phyloP scores from a whole-genome alignment of 2,888 invertebrate species.

The Nymphalis c-album region DNA sequence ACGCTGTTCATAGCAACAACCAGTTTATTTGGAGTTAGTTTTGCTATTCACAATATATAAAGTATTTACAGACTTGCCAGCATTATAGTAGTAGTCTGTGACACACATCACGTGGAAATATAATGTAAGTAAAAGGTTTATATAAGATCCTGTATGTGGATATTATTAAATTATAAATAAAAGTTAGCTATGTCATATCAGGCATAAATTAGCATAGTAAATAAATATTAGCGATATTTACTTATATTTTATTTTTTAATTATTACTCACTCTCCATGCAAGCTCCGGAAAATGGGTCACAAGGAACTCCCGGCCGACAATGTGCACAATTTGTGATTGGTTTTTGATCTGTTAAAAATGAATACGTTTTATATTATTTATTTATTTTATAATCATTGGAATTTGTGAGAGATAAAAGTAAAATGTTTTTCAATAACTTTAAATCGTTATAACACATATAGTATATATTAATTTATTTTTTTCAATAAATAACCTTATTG shows the following conservation, averaged over 20 bases:
- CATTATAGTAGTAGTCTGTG: slow-evolving; percentile 57
- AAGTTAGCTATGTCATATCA: slow-evolving; percentile 32
- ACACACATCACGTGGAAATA: slow-evolving; percentile 35
- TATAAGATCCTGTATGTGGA: slow-evolving; percentile 28
- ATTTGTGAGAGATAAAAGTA: too few species aligned
- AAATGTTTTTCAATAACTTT: too few species aligned
- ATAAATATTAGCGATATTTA: slow-evolving; percentile 17
- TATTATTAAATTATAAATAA: slow-evolving; percentile 28
- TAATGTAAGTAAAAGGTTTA: slow-evolving; percentile 36
- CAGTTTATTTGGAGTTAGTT: slow-evolving; percentile 81
- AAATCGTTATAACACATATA: too few species aligned
- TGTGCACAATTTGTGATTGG: slow-evolving; percentile 84
- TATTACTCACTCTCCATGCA: slow-evolving; percentile 89
- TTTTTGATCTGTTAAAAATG: slow-evolving; percentile 44
- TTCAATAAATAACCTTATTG: too few species aligned
- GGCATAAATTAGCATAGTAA: slow-evolving; percentile 26
- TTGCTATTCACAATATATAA: slow-evolving; percentile 71
- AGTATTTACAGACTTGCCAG: slow-evolving; percentile 60
- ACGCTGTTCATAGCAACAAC: slow-evolving; percentile 73
- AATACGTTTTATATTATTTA: neutral
- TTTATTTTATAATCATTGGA: too few species aligned
- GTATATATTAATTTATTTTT: too few species aligned
- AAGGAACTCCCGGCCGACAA: slow-evolving; percentile 88
- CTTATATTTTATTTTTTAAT: slow-evolving; percentile 6
- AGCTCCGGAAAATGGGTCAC: slow-evolving; percentile 89